Evolutionary conservation across 2,888 invertebrate genomes (phyloP), one percentile per base, ranked within the genome.

Genomic region (Heliconius ismenius): DNA sequence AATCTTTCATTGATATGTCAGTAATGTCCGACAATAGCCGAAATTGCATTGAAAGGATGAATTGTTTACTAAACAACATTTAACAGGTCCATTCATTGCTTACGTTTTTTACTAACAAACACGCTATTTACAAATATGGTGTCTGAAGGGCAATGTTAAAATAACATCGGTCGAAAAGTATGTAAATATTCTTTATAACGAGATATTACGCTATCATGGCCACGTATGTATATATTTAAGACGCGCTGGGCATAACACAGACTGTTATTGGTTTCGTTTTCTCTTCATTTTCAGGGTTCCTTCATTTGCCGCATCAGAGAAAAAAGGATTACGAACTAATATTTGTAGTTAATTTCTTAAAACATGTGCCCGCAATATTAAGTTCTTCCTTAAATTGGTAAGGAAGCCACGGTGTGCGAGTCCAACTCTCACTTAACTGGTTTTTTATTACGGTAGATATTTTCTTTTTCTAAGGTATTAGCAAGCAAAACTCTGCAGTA

Each of bases 41-140:
- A 63, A 63, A 75, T 70, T 75, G 43, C 73, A 74, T 60, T 74
- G 77, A 79, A 77, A 79, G 77, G 76, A 76, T 78, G 76, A 79
- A 54, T 70, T 79, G 79, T 77, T 79, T 79, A 77, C 62, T 32
- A 79, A 79, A 79, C 75, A 77, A 69, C 60, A 58, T 76, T 70
- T 67, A 70, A 77, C 75, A 65, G 73, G 60, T 73, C 32, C 43
- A 73, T 64, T 79, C 72, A 73, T 70, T 77, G 79, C 75, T 79
- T 77, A 64, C 73, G 62, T 73, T 76, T 76, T 70, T 74, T 28
- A 18, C 43, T 76, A 76, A 74, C 72, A 65, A 74, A 74, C 60
- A 72, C 72, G 72, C 58, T 74, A 18, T 74, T 76, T 78, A 74
- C 67, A 78, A 76, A 78, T 72, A 78, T 70, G 63, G 39, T 64